These are phyloP conservation scores for Brachyalestes nurse DNA, from an alignment of 2,797 vertebrate species.

Conservation along the genomic window DNA sequence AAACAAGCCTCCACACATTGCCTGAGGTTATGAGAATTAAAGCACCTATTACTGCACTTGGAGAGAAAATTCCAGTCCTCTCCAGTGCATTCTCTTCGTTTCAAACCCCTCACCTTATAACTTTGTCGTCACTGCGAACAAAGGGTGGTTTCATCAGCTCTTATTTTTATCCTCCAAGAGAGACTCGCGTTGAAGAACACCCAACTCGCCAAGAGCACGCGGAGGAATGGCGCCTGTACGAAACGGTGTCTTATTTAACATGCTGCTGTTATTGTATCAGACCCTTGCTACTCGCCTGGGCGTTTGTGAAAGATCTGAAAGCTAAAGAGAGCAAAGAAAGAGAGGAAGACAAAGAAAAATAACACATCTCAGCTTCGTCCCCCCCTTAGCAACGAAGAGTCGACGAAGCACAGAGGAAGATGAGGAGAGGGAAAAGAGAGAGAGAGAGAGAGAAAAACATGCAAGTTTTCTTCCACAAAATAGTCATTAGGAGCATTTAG, in stretches of 20 bases:
- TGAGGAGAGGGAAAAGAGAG: constrained; percentile 6
- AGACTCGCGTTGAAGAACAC: constrained; percentile 37
- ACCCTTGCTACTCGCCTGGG: constrained; percentile 46
- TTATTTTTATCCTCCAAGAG: constrained; percentile 26
- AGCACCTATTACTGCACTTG: constrained; percentile 32
- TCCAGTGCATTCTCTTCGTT: constrained; percentile 22
- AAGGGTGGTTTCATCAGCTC: constrained; percentile 42
- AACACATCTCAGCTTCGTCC: constrained; percentile 47
- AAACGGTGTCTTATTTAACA: constrained; percentile 60
- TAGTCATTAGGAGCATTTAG: constrained; percentile 75
- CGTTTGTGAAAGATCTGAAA: constrained; percentile 52
- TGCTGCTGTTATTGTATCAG: constrained; percentile 58
- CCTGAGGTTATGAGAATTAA: constrained; percentile 25
- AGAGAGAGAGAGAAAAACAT: constrained; percentile 48
- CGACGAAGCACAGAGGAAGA: constrained; percentile 61
- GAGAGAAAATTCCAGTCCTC: constrained; percentile 21
- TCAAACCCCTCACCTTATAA: constrained; percentile 40
- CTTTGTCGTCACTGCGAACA: constrained; percentile 26
- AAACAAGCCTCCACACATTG: not conserved
- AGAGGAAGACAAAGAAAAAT: constrained; percentile 52
- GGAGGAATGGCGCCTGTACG: constrained; percentile 30
- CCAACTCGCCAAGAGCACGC: constrained; percentile 35
- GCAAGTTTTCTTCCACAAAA: constrained; percentile 61
- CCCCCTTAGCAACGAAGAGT: constrained; percentile 58
- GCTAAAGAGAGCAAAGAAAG: constrained; percentile 48